phyloP scores from a whole-genome alignment of 2,113 vertebrate species.

The Engraulis encrasicolus region DNA sequence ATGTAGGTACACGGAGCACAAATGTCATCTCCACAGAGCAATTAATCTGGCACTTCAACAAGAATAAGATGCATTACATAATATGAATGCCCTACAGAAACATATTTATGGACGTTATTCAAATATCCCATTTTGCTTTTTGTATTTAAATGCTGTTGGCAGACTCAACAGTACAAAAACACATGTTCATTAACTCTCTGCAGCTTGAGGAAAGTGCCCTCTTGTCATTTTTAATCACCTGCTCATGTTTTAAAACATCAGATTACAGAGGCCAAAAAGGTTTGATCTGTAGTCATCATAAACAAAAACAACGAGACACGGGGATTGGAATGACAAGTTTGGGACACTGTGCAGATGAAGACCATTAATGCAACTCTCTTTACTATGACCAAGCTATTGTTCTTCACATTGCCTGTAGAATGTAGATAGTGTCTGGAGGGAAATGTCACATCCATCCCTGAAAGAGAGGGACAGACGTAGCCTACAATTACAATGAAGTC shows the following conservation, averaged over 20 bases:
- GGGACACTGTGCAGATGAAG: too few relatives aligned
- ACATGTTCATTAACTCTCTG: background rate
- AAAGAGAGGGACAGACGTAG: background rate
- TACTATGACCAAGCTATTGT: background rate
- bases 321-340: too few relatives aligned
- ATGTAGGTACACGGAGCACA: background rate
- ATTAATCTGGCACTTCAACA: slow-evolving; percentile 5
- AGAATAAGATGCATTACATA: background rate
- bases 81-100: background rate
- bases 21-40: background rate
- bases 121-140: background rate
- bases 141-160: background rate
- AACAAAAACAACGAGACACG: slow-evolving; percentile 7
- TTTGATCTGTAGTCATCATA: slow-evolving; percentile 70
- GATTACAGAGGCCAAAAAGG: slow-evolving; percentile 60
- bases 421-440: background rate
- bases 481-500: background rate
- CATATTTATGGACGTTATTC: background rate
- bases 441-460: background rate
- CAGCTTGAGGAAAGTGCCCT: background rate
- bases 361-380: too few relatives aligned
- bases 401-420: background rate
- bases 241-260: slow-evolving; percentile 56
- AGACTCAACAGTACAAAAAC: background rate
- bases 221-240: background rate